Base-by-base conservation (phyloP, 92 coral and sea anemone genomes). In the Palythoa grandis region DNA sequence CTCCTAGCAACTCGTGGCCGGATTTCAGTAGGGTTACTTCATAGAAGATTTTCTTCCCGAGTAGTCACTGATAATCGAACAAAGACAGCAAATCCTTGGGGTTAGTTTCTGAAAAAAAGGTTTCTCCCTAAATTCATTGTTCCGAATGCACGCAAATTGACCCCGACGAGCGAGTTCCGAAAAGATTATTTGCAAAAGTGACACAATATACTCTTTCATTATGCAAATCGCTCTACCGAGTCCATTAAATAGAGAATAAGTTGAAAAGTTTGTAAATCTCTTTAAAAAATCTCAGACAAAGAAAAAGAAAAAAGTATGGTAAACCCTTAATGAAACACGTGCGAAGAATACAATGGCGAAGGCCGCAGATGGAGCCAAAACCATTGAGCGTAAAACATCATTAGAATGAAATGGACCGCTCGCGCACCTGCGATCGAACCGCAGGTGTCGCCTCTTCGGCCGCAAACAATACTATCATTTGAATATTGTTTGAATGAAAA, bases 231-330 rank as follows among this genome's bases (percentile, higher is more conserved):
- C 86, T 92, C 90, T 82, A 78, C 77, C 91, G 91, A 92, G 94
- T 92, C 98, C 98, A 95, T 95, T 95, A 95, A 95, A 93, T 91
- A 89, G 92, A 95, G 98, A 91, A 95, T 92, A 91, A 89, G 95
- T 92, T 93, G 96, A 93, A 93, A 94, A 89, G 96, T 91, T 93
- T 95, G 96, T 93, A 95, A 95, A 95, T 93, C 96, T 93, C 94
- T 93, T 95, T 95, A 95, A 93, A 92, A 92, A 91, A 92, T 83
- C 91, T 83, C 86, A 92, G 94, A 93, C 94, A 95, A 82, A 93
- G 88, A 88, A 82, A 78, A 88, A 87, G 58, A 60, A 91, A 91
- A 93, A 93, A 86, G 94, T 89, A 90, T 87, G 96, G 95, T 91
- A 87, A 91, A 92, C 91, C 92, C 91, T 88, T 92, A 92, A 89